These are phyloP conservation scores for Dermochelys coriacea DNA, from an alignment of 2,797 vertebrate genomes.

Conservation along the genomic window DNA sequence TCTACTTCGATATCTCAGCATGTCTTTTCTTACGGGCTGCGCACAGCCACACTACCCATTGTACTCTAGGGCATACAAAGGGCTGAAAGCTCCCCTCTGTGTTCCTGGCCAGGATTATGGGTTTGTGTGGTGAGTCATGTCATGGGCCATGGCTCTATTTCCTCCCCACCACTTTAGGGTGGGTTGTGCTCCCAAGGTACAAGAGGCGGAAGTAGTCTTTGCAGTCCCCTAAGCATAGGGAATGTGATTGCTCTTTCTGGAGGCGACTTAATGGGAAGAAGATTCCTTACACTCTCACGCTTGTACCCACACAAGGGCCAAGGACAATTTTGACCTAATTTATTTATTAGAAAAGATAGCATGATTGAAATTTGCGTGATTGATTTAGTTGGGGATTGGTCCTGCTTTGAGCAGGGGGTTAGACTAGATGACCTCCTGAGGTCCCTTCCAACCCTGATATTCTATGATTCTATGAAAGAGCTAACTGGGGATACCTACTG, in stretches of 20 bases:
- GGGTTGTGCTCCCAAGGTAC: not conserved
- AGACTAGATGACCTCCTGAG: no score
- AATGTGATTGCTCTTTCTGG: constrained; percentile 29
- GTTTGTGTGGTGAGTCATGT: not conserved
- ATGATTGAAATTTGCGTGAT: not conserved
- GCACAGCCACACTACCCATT: not conserved
- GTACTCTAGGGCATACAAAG: constrained; percentile 14
- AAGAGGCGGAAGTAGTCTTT: not conserved
- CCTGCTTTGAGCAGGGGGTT: no score
- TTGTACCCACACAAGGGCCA: not conserved
- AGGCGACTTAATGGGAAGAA: constrained; percentile 22
- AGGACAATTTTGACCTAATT: constrained; percentile 59
- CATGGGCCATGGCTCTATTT: constrained; percentile 8
- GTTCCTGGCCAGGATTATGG: constrained; percentile 33
- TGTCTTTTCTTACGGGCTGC: not conserved
- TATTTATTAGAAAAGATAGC: constrained; percentile 58
- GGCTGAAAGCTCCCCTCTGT: constrained; percentile 8
- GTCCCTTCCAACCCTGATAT: no score
- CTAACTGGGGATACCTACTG: not conserved
- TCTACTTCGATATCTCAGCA: not conserved
- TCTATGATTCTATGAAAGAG: not conserved
- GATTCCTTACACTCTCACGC: constrained; percentile 40
- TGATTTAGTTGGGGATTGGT: no score
- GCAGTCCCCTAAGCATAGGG: not conserved
- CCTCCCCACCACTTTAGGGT: not conserved